Evolutionary conservation across 2,888 invertebrate genomes (phyloP).

Genomic region (Cosmia pyralina): DNA sequence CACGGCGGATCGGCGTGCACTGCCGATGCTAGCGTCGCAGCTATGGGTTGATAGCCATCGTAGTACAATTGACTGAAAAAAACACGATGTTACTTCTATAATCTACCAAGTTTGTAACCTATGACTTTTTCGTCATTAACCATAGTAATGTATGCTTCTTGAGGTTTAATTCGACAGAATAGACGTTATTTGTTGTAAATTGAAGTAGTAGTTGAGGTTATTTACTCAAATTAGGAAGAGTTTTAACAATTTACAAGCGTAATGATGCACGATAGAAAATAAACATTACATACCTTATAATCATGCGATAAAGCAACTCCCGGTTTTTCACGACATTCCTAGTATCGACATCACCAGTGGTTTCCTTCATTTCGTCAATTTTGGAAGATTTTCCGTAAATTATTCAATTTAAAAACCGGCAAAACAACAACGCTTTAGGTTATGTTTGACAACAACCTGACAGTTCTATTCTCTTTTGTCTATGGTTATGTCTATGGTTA

Average conservation of each 20-base stretch:
- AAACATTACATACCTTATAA: constrained; percentile 92
- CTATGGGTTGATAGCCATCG: constrained; percentile 98
- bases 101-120: background rate
- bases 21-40: constrained; percentile 94
- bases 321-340: constrained; percentile 96
- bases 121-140: background rate
- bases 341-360: constrained; percentile 89
- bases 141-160: accelerated
- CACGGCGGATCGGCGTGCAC: constrained; percentile 98
- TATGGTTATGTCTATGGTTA: constrained; percentile 60
- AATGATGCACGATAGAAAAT: background rate
- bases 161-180: too few relatives aligned
- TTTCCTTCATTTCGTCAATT: constrained; percentile 82
- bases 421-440: constrained; percentile 59
- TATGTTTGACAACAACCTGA: constrained; percentile 70
- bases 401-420: constrained; percentile 47
- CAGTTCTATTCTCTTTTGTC: constrained; percentile 53
- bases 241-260: background rate
- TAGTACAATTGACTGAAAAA: constrained; percentile 97
- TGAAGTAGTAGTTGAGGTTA: background rate
- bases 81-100: background rate
- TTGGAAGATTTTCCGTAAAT: constrained; percentile 3
- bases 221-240: background rate
- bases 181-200: background rate
- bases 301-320: constrained; percentile 96